phyloP scores from a whole-genome alignment of 2,113 vertebrate genomes.

The Lagopus leucura region DNA sequence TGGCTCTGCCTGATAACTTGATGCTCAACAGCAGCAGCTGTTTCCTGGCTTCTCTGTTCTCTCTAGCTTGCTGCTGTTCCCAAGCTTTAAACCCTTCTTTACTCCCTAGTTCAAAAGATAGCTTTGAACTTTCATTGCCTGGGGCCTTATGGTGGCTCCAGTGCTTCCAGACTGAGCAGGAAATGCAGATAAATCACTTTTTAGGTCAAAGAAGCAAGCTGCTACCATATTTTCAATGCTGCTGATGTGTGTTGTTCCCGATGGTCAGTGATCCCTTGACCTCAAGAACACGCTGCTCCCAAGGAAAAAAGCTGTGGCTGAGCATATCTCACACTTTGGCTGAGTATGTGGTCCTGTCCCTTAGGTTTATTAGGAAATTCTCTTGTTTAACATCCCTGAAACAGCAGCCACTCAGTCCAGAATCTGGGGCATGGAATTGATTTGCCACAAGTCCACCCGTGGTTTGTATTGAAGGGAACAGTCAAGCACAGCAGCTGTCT shows the following conservation, averaged over 20 bases:
- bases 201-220: conserved; percentile 25
- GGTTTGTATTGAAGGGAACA: background rate
- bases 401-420: background rate
- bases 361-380: background rate
- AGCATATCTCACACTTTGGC: background rate
- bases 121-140: conserved; percentile 68
- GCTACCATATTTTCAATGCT: background rate
- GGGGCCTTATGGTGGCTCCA: conserved; percentile 35
- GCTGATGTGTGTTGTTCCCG: conserved; percentile 25
- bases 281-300: background rate
- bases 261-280: background rate
- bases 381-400: background rate
- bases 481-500: background rate
- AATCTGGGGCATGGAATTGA: fast-evolving
- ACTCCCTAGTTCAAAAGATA: conserved; percentile 46
- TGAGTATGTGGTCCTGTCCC: background rate
- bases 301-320: background rate
- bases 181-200: conserved; percentile 54
- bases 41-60: conserved; percentile 40
- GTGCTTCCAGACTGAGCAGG: conserved; percentile 47
- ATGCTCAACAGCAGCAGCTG: conserved; percentile 40
- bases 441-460: background rate
- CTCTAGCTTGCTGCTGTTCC: conserved; percentile 43
- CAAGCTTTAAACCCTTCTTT: conserved; percentile 44
- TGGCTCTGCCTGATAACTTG: background rate